Base-by-base conservation (phyloP, 1,140 invertebrate genomes). In the Drosophila kikkawai region DNA sequence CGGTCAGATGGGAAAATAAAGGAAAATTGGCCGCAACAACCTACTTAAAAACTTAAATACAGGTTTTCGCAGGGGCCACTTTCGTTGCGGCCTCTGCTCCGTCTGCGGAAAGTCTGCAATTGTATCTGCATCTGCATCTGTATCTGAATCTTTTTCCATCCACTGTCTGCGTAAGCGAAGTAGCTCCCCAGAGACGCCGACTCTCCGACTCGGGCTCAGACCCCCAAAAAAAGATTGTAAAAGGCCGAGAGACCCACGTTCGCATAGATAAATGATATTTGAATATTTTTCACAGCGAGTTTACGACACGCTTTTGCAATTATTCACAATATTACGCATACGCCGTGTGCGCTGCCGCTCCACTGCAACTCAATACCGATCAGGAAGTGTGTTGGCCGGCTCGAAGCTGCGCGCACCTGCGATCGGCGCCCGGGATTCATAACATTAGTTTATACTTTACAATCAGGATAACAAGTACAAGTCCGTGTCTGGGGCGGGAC, bases 251-350 rank as follows among this genome's bases (percentile, higher is more conserved):
- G 60, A 66, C 64, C 45, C 51, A 41, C 53, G 37, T 45, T 64
- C 51, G 58, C 59, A 65, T 50, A 80, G 75, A 79, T 82, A 79
- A 79, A 51, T 75, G 75, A 63, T 75, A 79, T 83, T 79, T 75
- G 61, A 83, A 79, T 82, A 75, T 53, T 83, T 56, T 83, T 48
- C 57, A 63, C 66, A 57, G 67, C 57, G 32, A 45, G 60, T 84
- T 77, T 76, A 80, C 81, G 67, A 84, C 81, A 84, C 81, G 81
- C 77, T 84, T 84, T 84, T 84, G 81, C 81, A 84, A 84, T 84
- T 84, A 84, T 83, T 84, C 81, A 84, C 71, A 84, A 84, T 84
- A 84, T 84, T 84, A 84, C 81, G 81, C 81, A 84, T 84, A 84
- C 81, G 81, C 81, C 75, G 60, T 59, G 58, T 68, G 39, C 26